These are phyloP conservation scores for Hydrolagus affinis DNA, from an alignment of 2,113 vertebrate genomes.

Conservation along the genomic window DNA sequence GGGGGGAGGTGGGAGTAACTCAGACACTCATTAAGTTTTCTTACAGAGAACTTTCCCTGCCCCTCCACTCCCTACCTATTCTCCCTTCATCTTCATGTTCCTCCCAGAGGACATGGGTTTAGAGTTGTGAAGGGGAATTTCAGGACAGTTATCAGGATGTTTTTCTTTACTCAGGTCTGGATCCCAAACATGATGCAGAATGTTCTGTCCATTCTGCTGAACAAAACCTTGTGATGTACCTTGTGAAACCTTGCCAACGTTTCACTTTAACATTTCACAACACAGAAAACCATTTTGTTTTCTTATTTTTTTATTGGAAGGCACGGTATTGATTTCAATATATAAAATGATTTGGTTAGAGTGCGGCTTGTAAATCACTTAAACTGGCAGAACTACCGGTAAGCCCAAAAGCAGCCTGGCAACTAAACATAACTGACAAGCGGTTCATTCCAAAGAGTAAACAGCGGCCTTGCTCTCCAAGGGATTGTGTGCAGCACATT, in stretches of 20 bases:
- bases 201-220: no score
- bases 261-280: not conserved
- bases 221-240: no score
- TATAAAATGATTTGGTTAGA: not conserved
- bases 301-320: not conserved
- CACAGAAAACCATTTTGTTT: not conserved
- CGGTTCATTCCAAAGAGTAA: not conserved
- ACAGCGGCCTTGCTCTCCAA: not conserved
- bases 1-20: no score
- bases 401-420: not conserved
- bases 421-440: not conserved
- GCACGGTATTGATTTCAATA: constrained; percentile 6
- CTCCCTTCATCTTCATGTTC: no score
- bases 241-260: not conserved
- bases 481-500: not conserved
- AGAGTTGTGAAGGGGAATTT: no score
- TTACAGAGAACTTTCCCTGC: no score
- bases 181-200: no score
- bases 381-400: not conserved
- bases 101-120: no score
- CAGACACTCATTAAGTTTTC: no score
- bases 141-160: no score
- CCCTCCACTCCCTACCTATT: no score
- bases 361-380: not conserved
- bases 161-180: no score